These are phyloP conservation scores for Falcaria lacertinaria DNA, from an alignment of 2,888 invertebrate genomes.

Conservation along the genomic window DNA sequence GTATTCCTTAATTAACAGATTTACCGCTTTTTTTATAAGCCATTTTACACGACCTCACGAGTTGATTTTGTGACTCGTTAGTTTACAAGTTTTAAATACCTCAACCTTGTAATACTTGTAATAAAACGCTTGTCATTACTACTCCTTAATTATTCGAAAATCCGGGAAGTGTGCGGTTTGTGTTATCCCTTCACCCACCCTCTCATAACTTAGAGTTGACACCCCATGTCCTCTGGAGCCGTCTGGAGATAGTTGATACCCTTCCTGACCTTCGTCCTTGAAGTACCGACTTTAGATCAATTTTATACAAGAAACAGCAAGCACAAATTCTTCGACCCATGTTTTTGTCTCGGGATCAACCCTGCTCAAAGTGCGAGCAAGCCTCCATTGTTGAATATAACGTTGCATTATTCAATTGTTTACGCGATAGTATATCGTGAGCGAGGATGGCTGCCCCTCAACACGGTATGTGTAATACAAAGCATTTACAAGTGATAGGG, in stretches of 20 bases:
- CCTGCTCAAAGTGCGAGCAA: constrained; percentile 30
- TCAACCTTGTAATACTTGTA: neutral
- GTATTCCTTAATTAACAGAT: too few relatives aligned
- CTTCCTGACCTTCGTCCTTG: neutral
- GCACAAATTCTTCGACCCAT: constrained; percentile 22
- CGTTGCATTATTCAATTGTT: constrained; percentile 52
- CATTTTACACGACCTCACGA: too few relatives aligned
- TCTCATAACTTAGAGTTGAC: neutral
- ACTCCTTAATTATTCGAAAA: neutral
- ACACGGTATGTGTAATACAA: constrained; percentile 35
- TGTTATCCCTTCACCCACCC: neutral
- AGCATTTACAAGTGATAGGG: constrained; percentile 48
- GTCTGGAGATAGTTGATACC: neutral
- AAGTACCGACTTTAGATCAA: neutral
- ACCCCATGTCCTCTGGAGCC: neutral
- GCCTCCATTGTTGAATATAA: constrained; percentile 36
- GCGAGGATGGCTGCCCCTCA: constrained; percentile 19
- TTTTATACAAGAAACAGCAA: constrained; percentile 12
- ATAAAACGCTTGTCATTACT: neutral
- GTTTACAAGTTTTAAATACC: neutral
- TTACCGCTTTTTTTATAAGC: too few relatives aligned
- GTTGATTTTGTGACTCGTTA: neutral
- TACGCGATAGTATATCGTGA: constrained; percentile 31
- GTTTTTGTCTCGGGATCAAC: constrained; percentile 31
- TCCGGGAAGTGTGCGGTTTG: neutral